Conservation (phyloP, 2,113 vertebrate genomes). For the Cyanoramphus novaezelandiae region DNA sequence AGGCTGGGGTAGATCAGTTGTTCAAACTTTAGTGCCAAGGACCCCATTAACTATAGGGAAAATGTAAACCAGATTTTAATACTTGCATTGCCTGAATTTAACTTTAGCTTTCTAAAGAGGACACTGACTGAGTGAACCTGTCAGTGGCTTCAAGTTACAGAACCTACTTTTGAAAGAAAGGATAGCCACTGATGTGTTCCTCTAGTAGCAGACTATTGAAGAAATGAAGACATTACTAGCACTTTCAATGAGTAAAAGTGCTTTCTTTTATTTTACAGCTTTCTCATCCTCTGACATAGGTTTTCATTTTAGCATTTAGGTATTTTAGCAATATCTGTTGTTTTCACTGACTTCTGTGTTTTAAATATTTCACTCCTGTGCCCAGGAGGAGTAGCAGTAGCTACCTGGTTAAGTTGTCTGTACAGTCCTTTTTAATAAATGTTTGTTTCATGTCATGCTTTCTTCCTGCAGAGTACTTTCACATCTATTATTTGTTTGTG, state of each 20-base stretch:
- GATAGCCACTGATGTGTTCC: background rate
- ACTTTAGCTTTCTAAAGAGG: background rate
- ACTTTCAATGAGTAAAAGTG: background rate
- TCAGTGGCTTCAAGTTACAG: background rate
- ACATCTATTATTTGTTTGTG: background rate
- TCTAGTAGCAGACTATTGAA: background rate
- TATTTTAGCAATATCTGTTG: background rate
- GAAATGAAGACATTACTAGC: background rate
- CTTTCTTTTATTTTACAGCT: conserved; percentile 8
- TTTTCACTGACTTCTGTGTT: conserved; percentile 33
- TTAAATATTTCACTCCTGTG: conserved; percentile 21
- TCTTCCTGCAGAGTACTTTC: background rate
- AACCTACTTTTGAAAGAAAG: background rate
- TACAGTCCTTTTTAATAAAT: conserved; percentile 62
- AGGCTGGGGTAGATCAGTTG: background rate
- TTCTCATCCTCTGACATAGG: background rate
- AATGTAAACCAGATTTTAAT: background rate
- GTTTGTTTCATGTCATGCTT: conserved; percentile 5
- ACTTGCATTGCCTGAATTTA: background rate
- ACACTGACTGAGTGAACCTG: background rate
- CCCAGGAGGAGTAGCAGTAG: conserved; percentile 4
- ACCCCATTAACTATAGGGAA: background rate
- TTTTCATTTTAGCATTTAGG: background rate
- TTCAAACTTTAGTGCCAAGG: background rate
- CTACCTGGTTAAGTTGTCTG: conserved; percentile 29